Percentiles rank a stretch among this genome's conserved stretches.
These are phyloP conservation scores for Tortricodes alternella DNA, from an alignment of 2,888 invertebrate species.

Conservation along the genomic window DNA sequence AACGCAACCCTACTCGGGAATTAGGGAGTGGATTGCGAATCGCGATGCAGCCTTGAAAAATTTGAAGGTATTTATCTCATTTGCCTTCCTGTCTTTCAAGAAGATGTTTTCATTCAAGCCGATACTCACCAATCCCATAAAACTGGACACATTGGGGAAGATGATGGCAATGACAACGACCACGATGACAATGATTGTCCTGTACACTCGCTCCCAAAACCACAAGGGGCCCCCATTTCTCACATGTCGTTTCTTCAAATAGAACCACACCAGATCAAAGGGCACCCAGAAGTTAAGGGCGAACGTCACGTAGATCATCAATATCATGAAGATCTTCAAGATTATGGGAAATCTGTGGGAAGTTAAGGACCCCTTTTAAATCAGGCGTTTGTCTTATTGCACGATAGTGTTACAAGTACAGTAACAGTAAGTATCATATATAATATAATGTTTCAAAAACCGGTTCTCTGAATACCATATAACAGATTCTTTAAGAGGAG, in stretches of 20 bases:
- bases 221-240: slow-evolving; percentile 37
- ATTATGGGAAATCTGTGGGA: slow-evolving; percentile 48
- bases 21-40: too few species aligned
- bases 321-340: slow-evolving; percentile 49
- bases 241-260: slow-evolving; percentile 42
- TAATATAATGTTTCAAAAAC: too few species aligned
- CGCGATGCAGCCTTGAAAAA: too few species aligned
- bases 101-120: neutral
- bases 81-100: neutral
- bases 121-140: slow-evolving; percentile 53
- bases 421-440: too few species aligned
- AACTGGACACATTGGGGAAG: slow-evolving; percentile 49
- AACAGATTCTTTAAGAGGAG: too few species aligned
- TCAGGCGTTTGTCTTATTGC: neutral
- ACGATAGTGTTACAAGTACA: too few species aligned
- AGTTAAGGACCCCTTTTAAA: neutral
- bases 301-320: slow-evolving; percentile 51
- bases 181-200: slow-evolving; percentile 39
- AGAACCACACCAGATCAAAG: slow-evolving; percentile 55
- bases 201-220: slow-evolving; percentile 58
- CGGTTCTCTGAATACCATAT: neutral
- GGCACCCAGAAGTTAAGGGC: slow-evolving; percentile 57
- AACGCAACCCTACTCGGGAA: too few species aligned
- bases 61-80: too few species aligned
- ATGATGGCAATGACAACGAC: slow-evolving; percentile 43